Percentiles rank a stretch among this genome's conserved stretches.
These are phyloP conservation scores for Pseudomyrmex sp. DNA, from an alignment of 1,140 invertebrate genomes.

Conservation along the genomic window DNA sequence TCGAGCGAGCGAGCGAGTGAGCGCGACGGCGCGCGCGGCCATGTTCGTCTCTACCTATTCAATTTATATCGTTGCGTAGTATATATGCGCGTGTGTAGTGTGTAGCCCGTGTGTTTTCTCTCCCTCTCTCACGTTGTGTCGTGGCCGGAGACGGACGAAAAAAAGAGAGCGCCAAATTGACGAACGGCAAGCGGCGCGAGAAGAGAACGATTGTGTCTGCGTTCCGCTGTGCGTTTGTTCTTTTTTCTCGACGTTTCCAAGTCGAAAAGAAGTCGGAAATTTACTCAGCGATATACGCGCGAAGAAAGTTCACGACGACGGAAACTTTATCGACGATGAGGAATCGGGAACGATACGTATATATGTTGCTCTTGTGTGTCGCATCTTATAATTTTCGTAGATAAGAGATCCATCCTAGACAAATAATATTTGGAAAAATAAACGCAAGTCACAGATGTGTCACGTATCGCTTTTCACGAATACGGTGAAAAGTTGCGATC, in stretches of 20 bases:
- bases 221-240: not conserved
- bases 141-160: conserved; percentile 19
- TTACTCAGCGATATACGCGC: not conserved
- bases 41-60: conserved; percentile 81
- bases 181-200: conserved; percentile 27
- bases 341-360: no score
- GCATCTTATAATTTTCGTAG: not conserved
- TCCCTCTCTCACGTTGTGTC: conserved; percentile 61
- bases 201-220: conserved; percentile 3
- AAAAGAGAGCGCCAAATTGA: conserved; percentile 59
- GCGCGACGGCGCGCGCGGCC: conserved; percentile 68
- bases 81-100: conserved; percentile 66
- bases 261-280: no score
- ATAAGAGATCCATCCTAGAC: not conserved
- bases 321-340: not conserved
- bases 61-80: conserved; percentile 84
- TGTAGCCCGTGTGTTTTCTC: conserved; percentile 52
- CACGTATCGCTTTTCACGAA: no score
- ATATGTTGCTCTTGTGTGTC: no score
- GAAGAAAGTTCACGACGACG: not conserved
- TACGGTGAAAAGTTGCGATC: no score
- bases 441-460: not conserved
- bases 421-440: conserved; percentile 2
- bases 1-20: conserved; percentile 77
- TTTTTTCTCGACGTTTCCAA: not conserved